These are phyloP conservation scores for Smittia sp. DNA, from an alignment of 2,888 invertebrate genomes.

Conservation along the genomic window DNA sequence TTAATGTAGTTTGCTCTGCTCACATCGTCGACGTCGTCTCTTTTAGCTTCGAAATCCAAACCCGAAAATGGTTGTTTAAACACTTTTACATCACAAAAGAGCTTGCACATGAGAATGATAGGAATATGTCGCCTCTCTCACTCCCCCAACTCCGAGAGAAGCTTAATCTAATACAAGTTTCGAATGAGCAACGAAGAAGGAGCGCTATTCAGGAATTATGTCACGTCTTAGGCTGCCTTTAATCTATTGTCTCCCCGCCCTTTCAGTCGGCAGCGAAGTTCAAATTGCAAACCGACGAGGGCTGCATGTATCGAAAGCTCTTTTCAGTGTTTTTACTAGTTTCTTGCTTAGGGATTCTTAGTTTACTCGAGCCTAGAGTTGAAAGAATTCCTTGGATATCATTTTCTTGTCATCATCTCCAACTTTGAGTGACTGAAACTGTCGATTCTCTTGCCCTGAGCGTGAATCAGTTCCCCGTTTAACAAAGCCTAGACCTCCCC, in stretches of 20 bases:
- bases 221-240: conserved; percentile 10
- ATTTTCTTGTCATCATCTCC: too few species aligned
- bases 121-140: not conserved
- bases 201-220: not conserved
- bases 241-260: not conserved
- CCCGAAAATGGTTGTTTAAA: not conserved
- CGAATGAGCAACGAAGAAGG: not conserved
- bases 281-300: not conserved
- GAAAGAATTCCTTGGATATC: too few species aligned
- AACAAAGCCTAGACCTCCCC: too few species aligned
- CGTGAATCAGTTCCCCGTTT: too few species aligned
- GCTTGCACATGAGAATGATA: not conserved
- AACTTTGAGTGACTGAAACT: too few species aligned
- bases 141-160: not conserved
- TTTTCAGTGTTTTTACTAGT: not conserved
- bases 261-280: not conserved
- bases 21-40: not conserved
- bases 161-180: not conserved
- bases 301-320: not conserved
- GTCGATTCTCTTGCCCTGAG: too few species aligned
- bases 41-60: not conserved
- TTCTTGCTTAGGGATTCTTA: too few species aligned
- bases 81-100: conserved; percentile 9
- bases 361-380: too few species aligned
- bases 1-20: conserved; percentile 13